Conservation (phyloP, 2,113 vertebrate species). For the Menura novaehollandiae region DNA sequence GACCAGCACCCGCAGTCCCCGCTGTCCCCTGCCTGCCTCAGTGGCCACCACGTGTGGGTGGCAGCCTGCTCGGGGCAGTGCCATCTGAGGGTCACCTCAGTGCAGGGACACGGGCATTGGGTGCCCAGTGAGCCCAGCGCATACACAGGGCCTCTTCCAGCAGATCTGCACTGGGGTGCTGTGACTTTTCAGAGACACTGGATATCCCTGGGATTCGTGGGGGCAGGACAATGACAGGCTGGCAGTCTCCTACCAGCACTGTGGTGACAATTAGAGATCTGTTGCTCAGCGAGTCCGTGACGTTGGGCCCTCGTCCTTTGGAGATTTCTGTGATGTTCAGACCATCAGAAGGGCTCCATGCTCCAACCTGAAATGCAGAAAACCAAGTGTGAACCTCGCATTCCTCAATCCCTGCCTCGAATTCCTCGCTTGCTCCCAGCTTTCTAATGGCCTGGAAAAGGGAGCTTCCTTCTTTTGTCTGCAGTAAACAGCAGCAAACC, state of each 20-base stretch:
- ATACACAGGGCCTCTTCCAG: accelerated
- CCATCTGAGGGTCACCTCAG: neutral
- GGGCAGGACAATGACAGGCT: neutral
- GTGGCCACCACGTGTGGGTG: neutral
- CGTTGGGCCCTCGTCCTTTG: conserved; percentile 90
- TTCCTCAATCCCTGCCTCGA: neutral
- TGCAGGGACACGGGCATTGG: accelerated
- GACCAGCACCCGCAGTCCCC: neutral
- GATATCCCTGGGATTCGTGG: accelerated
- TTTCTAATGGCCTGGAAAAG: neutral
- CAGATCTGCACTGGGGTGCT: neutral
- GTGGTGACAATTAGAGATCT: conserved; percentile 95
- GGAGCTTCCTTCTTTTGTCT: neutral
- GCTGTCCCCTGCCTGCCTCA: accelerated
- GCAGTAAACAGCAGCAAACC: neutral
- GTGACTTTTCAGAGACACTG: neutral
- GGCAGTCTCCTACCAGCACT: conserved; percentile 84
- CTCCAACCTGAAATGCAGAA: conserved; percentile 82
- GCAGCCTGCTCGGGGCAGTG: neutral
- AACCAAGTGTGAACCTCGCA: accelerated
- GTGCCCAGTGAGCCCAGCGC: neutral
- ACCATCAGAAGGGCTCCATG: conserved; percentile 91
- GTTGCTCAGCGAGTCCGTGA: conserved; percentile 96
- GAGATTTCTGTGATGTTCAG: conserved; percentile 94
- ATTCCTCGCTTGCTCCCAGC: neutral